phyloP scores from a whole-genome alignment of 2,888 invertebrate species.

The Raillietiella orientalis region DNA sequence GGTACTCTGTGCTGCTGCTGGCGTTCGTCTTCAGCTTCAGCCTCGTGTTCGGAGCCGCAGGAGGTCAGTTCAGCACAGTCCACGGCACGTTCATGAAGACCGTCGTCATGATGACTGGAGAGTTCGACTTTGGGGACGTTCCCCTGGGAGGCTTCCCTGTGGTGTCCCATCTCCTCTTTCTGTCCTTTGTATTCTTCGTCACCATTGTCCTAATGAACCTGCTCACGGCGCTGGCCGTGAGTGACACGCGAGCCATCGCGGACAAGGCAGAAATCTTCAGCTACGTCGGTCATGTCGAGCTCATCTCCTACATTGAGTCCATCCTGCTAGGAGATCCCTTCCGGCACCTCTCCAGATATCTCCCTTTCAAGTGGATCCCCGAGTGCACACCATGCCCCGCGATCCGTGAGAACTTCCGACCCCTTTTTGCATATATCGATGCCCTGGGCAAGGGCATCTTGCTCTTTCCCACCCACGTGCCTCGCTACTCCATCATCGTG shows the following conservation, averaged over 20 bases:
- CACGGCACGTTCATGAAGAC: constrained; percentile 21
- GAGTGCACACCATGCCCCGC: no score
- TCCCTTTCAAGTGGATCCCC: no score
- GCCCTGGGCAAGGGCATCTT: no score
- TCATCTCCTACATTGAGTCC: background rate
- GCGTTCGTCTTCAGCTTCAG: constrained; percentile 22
- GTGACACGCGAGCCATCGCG: background rate
- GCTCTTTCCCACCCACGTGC: no score
- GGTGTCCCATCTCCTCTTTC: background rate
- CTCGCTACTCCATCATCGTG: no score
- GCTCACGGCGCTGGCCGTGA: background rate
- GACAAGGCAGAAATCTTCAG: background rate
- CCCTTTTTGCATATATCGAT: no score
- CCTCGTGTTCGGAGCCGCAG: constrained; percentile 20
- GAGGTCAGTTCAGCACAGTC: constrained; percentile 18
- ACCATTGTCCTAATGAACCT: background rate
- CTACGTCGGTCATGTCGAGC: background rate
- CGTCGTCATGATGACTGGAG: constrained; percentile 25
- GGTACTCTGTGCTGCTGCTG: constrained; percentile 17
- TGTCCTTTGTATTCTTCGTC: background rate
- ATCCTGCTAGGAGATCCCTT: no score
- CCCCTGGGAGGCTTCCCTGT: background rate
- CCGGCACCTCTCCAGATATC: no score
- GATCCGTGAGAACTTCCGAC: no score
- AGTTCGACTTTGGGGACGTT: constrained; percentile 19